Evolutionary conservation across 1,140 invertebrate genomes (phyloP).

Genomic region (Leptinotarsa lineolata): DNA sequence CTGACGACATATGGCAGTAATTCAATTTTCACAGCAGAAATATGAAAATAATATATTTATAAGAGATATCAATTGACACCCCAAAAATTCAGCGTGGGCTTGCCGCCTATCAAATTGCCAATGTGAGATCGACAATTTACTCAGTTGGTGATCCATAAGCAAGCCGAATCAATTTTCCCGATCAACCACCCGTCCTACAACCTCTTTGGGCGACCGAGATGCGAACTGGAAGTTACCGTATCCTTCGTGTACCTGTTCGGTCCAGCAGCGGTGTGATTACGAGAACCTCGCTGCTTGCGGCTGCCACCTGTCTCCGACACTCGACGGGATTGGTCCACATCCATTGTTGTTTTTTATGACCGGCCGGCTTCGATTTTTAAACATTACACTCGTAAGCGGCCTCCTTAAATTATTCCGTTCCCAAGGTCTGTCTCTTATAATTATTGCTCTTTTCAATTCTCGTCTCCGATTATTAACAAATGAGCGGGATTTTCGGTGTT

Average conservation of each 20-base stretch:
- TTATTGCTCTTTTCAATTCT: slow-evolving; percentile 6
- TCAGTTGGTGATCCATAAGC: background rate
- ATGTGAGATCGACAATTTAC: too few species aligned
- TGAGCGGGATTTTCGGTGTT: slow-evolving; percentile 4
- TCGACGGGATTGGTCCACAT: slow-evolving; percentile 22
- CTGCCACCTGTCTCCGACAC: slow-evolving; percentile 26
- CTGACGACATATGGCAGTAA: too few species aligned
- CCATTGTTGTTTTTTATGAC: slow-evolving; percentile 21
- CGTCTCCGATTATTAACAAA: slow-evolving; percentile 8
- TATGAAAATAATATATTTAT: too few species aligned
- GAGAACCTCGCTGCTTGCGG: slow-evolving; percentile 16
- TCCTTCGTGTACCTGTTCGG: slow-evolving; percentile 22
- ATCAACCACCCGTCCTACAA: slow-evolving; percentile 5
- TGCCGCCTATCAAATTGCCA: too few species aligned
- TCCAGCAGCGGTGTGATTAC: slow-evolving; percentile 20
- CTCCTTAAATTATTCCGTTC: slow-evolving; percentile 21
- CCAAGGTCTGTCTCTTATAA: slow-evolving; percentile 22
- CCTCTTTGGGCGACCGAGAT: background rate
- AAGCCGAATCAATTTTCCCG: background rate
- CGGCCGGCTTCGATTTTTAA: slow-evolving; percentile 22
- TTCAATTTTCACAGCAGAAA: too few species aligned
- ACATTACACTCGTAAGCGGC: slow-evolving; percentile 24
- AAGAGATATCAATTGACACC: too few species aligned
- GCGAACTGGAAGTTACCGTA: slow-evolving; percentile 17
- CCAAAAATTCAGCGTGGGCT: too few species aligned